Evolutionary conservation across 2,797 vertebrate species (phyloP), one percentile per base, ranked within the genome.

Genomic region (Oophaga sylvatica): DNA sequence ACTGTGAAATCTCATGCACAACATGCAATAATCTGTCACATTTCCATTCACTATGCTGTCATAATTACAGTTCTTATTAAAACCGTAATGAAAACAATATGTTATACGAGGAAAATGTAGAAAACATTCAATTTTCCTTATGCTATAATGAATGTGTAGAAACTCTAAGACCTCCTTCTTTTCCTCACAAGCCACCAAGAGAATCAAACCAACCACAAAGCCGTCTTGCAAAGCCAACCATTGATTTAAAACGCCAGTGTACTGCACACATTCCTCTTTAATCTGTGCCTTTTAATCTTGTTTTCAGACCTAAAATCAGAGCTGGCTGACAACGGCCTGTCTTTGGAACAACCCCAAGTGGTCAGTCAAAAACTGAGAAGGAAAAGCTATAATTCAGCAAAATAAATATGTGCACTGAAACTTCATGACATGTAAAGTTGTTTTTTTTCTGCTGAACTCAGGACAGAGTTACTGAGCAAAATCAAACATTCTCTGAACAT

Each of bases 51-150:
- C 92, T 94, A 90, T 93, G 93, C 91, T 93, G 94, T 93, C 92
- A 92, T 93, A 93, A 95, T 92, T 92, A 92, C 93, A 92, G 93
- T 93, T 94, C 94, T 94, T 91, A 94, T 93, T 93, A 94, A 94
- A 91, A 95, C 92, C 87, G 92, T 96, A 96, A 97, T 95, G 81
- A 93, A 93, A 96, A 95, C 94, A 97, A 94, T 91, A 95, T 95
- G 94, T 90, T 87, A 53, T 82, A 91, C 78, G 85, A 90, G 91
- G 79, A 80, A 90, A 90, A 90, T 60, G 85, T 91, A 93, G 91
- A 94, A 94, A 95, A 90, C 93, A 84, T 89, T 85, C 91, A 92
- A 92, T 93, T 94, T 93, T 92, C 90, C 91, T 92, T 91, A 89
- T 78, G 26, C 80, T 89, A 83, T 89, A 60, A 90, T 92, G 91